Base-by-base conservation (phyloP, 1,140 invertebrate genomes). In the Achatina immaculata region DNA sequence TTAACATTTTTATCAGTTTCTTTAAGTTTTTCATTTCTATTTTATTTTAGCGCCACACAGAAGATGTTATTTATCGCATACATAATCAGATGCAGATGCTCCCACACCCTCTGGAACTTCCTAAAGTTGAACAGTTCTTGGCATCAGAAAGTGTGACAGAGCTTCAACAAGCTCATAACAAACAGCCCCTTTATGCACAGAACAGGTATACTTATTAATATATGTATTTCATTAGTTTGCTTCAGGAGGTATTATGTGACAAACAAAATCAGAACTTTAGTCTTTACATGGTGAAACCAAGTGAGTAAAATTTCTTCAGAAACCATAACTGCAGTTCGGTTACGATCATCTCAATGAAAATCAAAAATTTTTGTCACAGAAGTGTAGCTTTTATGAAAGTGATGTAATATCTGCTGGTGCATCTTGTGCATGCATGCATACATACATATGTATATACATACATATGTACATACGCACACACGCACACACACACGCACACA, bases 21-120 rank as follows among this genome's bases (percentile, higher is more conserved):
- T n/a, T n/a, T n/a, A n/a, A n/a, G n/a, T n/a, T n/a, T n/a, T n/a
- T n/a, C n/a, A n/a, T n/a, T n/a, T n/a, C n/a, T n/a, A n/a, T n/a
- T n/a, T 42, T 28, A 38, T 48, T 16, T 51, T 68, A 88, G 87
- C 80, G 73, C 58, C 85, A 84, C 72, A 90, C 90, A 74, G 89
- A 90, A 78, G 84, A 89, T 58, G 85, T 90, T 55, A 84, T 90
- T 16, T 85, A 87, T 76, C 86, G 88, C 77, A 80, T 90, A 38
- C 90, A 91, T 83, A 90, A 89, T 55, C 83, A 84, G 55, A 88
- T 91, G 24, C 84, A 87, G 78, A 90, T 86, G 16, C 80, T 91
- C 48, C 88, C 89, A n/a, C n/a, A n/a, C n/a, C 84, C 86, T 34
- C 79, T 81, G 34, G 65, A 40, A 14, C 69, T 62, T 24, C 45